Evolutionary conservation across 1,140 invertebrate species (phyloP), one percentile per base, ranked within the genome.

Genomic region (Ceratina calcarata): DNA sequence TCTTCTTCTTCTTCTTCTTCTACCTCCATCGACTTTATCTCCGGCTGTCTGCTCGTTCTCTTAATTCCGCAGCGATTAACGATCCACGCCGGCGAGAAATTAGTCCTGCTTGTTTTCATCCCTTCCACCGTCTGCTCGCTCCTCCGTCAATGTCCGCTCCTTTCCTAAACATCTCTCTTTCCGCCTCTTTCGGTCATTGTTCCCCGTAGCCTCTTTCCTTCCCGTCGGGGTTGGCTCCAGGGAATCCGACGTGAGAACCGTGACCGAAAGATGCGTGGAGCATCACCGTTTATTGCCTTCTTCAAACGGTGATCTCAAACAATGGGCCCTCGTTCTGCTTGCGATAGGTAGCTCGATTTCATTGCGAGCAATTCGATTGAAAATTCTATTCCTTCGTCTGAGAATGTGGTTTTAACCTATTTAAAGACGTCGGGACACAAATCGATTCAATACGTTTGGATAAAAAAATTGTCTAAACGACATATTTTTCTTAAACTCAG

Each of bases 41-140:
- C 65, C 45, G 58, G 53, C 49, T 68, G 37, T 73, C 65, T 80
- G 51, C 68, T 80, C 72, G 78, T 77, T 76, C 82, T 84, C 64
- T 77, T 82, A 78, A 86, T 82, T 84, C 74, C 69, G 72, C 55
- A 51, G 71, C 72, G 76, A 78, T 83, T 83, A 86, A 83, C 77
- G 65, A 67, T 77, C 67, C 65, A 61, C 69, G 49, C 65, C 51
- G 71, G 73, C 81, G 76, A 88, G 84, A 87, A 88, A 87, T 88
- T 87, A 86, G 84, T 73, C 68, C 68, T 79, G 80, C 65, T 86
- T 80, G 79, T 84, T 87, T 76, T 78, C 66, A 62, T 53, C 27
- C 37, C 24, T 15, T 20, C 13, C 53, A 24, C 10, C 24, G 16
- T 3, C 15, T 18, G 13, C 27, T 22, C 55, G 45, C 32, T 37